Evolutionary conservation across 2,113 vertebrate species (phyloP), one percentile per base, ranked within the genome.

Genomic region (Panthera leo): DNA sequence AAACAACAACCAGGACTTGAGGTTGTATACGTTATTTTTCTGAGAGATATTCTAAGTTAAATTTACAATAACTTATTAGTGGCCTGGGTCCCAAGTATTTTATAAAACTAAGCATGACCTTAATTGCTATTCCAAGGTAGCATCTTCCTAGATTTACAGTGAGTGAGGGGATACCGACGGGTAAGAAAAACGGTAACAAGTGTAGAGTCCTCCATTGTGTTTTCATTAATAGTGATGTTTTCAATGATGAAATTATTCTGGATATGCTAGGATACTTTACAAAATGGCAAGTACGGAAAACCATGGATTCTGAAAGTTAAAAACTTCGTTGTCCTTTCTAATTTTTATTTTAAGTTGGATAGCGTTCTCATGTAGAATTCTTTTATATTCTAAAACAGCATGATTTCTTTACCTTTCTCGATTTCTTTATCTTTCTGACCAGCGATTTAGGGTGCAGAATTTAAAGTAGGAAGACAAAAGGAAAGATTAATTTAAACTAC

Each of bases 401-500:
- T 97, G 86, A 73, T 89, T 95, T 78, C 53, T 98, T 98, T 76
- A 76, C 21, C 53, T 83, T 97, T 95, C 92, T 75, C 84, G 91
- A 14, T 98, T 98, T 97, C 23, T 97, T 95, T 97, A 76, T 76
- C 83, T 96, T 93, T 97, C 95, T 98, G 82, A 98, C 89, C 96
- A 98, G 79, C 96, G 96, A 96, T 84, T 97, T 97, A 98, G 7
- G 0, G 0, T 98, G 39, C 92, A 97, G 96, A 97, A 98, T 94
- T 98, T 98, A 94, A 97, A 93, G 53, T 51, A 80, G 73, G 79
- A 91, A 97, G 89, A 76, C 14, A 71, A 83, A 98, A 76, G 95
- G 96, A 98, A 98, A 95, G 51, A 89, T 97, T 97, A 18, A 85
- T 97, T 98, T 98, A 88, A 97, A 98, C 18, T 51, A 65, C 70